phyloP scores from a whole-genome alignment of 2,888 invertebrate genomes.

The Leptinotarsa haldemani region DNA sequence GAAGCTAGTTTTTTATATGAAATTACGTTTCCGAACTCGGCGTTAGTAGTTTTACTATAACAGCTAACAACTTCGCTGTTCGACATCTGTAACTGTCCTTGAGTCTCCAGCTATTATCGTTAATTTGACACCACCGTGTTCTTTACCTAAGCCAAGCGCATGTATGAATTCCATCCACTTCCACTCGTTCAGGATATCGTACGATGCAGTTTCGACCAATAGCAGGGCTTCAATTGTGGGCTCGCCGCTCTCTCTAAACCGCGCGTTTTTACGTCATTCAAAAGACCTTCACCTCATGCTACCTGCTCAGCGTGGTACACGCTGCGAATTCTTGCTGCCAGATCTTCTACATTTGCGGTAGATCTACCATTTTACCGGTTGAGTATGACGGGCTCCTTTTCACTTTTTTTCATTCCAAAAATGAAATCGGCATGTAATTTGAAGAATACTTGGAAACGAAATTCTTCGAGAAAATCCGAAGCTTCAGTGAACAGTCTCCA shows the following conservation, averaged over 20 bases:
- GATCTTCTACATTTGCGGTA: background rate
- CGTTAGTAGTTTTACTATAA: background rate
- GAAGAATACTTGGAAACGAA: too few species aligned
- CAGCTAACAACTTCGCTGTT: background rate
- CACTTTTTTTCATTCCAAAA: too few species aligned
- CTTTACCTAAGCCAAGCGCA: constrained; percentile 35
- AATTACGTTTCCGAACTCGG: background rate
- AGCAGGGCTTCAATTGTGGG: constrained; percentile 40
- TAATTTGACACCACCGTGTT: constrained; percentile 11
- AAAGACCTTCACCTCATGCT: constrained; percentile 47
- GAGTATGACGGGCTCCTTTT: too few species aligned
- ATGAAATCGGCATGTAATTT: too few species aligned
- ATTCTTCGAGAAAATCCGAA: too few species aligned
- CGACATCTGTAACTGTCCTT: constrained; percentile 2
- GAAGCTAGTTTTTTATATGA: background rate
- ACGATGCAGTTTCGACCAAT: constrained; percentile 48
- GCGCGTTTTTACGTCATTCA: constrained; percentile 44
- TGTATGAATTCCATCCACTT: constrained; percentile 27
- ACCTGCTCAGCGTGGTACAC: constrained; percentile 29
- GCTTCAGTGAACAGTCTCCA: too few species aligned
- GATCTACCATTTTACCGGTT: background rate
- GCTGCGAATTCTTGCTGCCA: background rate
- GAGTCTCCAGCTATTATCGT: constrained; percentile 10
- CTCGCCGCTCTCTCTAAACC: constrained; percentile 44
- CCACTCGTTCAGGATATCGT: constrained; percentile 38